Conservation (phyloP, 1,140 invertebrate genomes). For the Pogonognathellus flavescens region DNA sequence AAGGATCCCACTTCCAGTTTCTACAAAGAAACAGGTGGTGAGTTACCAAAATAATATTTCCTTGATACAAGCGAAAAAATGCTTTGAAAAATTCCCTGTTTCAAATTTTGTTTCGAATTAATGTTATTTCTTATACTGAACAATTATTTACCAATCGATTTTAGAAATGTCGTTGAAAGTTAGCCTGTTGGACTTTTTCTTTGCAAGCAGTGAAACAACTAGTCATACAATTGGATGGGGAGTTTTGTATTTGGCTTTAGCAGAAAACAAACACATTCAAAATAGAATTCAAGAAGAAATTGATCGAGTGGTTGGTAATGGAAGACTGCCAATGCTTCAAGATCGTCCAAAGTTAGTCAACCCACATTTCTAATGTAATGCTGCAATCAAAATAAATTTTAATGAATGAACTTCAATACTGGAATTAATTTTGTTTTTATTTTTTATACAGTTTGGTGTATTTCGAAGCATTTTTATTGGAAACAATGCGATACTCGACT, state of each 20-base stretch:
- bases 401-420: too few relatives aligned
- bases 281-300: conserved; percentile 59
- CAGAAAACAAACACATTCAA: conserved; percentile 46
- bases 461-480: conserved; percentile 59
- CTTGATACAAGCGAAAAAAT: too few relatives aligned
- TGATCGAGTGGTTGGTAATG: conserved; percentile 21
- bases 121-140: too few relatives aligned
- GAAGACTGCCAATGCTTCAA: conserved; percentile 9
- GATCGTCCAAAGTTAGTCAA: conserved; percentile 26
- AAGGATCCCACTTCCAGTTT: conserved; percentile 35
- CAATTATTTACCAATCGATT: too few relatives aligned
- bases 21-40: conserved; percentile 51
- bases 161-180: conserved; percentile 14
- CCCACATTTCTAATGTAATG: too few relatives aligned
- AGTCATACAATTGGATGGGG: conserved; percentile 51
- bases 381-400: too few relatives aligned
- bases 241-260: conserved; percentile 45
- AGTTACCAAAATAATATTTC: too few relatives aligned
- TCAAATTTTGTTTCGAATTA: too few relatives aligned
- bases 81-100: too few relatives aligned
- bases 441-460: conserved; percentile 42
- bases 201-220: conserved; percentile 33
- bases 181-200: conserved; percentile 23
- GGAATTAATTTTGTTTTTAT: not conserved
- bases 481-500: conserved; percentile 38